Conservation (phyloP, 2,797 vertebrate genomes). For the Thamnophis elegans region DNA sequence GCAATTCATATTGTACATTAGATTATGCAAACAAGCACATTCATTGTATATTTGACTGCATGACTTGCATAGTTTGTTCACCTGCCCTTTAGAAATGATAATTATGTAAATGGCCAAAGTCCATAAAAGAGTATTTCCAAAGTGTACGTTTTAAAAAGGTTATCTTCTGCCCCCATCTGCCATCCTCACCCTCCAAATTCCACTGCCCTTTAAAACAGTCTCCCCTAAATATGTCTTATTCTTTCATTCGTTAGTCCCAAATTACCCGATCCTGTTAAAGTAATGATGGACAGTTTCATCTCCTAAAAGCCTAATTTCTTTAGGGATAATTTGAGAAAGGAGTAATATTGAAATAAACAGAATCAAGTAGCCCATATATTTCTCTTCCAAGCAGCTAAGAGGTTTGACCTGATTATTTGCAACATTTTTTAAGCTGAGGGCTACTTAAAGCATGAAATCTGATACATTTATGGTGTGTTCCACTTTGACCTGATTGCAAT, state of each 20-base stretch:
- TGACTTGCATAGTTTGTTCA: conserved; percentile 4
- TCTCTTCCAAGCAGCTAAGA: not conserved
- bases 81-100: conserved; percentile 14
- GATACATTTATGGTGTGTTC: not conserved
- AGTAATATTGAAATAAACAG: not conserved
- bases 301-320: not conserved
- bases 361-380: not conserved
- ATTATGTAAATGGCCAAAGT: not conserved
- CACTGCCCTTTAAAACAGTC: not conserved
- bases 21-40: not conserved
- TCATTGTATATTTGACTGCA: not conserved
- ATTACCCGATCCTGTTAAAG: not conserved
- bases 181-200: not conserved
- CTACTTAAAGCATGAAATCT: not conserved
- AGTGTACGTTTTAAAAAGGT: not conserved
- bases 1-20: not conserved
- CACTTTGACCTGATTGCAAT: not conserved
- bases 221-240: not conserved
- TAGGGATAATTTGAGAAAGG: not conserved
- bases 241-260: not conserved
- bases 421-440: not conserved
- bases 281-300: not conserved
- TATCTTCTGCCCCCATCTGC: not conserved
- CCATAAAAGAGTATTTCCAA: not conserved
- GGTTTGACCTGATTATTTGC: not conserved